Conservation (phyloP, 2,888 invertebrate species). For the Drosophila anomalata region DNA sequence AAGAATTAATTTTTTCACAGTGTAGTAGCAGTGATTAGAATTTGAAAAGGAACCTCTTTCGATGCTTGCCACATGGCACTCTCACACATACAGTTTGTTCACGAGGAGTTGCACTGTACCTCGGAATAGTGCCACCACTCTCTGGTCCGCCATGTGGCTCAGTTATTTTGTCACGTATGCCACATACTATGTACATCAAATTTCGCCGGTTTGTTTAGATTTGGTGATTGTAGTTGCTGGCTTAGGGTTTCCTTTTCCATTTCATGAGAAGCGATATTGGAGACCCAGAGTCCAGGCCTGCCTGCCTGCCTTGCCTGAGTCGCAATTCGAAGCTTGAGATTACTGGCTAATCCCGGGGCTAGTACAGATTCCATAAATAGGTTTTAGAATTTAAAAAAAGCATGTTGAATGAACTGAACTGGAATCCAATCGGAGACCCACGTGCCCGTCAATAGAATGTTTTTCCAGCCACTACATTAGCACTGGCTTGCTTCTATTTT, state of each 20-base stretch:
- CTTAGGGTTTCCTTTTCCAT: constrained; percentile 9
- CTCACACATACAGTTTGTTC: not conserved
- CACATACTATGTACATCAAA: constrained; percentile 25
- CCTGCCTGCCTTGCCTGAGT: not conserved
- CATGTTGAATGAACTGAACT: constrained; percentile 3
- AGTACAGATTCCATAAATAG: constrained; percentile 4
- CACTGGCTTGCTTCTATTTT: constrained; percentile 13
- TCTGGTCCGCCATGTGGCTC: constrained; percentile 55
- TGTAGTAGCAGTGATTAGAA: not conserved
- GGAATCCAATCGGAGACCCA: constrained; percentile 8
- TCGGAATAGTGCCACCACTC: constrained; percentile 23
- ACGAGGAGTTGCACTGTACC: constrained; percentile 9
- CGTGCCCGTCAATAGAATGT: constrained; percentile 19
- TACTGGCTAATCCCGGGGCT: constrained; percentile 8
- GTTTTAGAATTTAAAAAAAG: not conserved
- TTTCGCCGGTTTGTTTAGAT: constrained; percentile 34
- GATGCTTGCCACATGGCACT: not conserved
- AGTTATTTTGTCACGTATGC: constrained; percentile 64
- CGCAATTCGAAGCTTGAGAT: not conserved
- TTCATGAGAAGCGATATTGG: not conserved
- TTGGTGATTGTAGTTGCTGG: constrained; percentile 7
- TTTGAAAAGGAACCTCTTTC: not conserved
- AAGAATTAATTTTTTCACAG: not conserved
- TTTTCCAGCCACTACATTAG: constrained; percentile 19
- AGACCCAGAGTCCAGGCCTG: not conserved